Percentiles rank a stretch among this genome's conserved stretches.
These are phyloP conservation scores for Perodicticus potto DNA, from an alignment of 2,797 vertebrate species.

Conservation along the genomic window DNA sequence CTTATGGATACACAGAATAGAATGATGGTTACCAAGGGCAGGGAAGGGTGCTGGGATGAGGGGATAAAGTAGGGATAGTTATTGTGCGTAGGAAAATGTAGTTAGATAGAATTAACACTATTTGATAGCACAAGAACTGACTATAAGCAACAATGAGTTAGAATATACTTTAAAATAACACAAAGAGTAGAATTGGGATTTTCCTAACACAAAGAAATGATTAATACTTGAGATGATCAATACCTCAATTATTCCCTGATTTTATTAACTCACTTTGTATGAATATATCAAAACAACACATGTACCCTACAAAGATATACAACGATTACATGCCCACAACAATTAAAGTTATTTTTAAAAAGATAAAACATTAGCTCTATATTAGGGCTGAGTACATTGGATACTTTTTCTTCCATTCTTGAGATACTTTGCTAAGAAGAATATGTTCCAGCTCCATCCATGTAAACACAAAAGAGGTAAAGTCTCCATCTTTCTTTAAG, in stretches of 20 bases:
- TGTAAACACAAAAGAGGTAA: too few relatives aligned
- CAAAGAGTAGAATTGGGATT: neutral
- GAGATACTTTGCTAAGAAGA: too few relatives aligned
- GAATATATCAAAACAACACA: neutral
- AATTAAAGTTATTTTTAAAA: neutral
- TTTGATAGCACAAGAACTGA: neutral
- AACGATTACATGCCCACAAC: neutral
- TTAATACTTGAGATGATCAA: neutral
- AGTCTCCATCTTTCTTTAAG: too few relatives aligned
- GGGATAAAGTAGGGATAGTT: neutral
- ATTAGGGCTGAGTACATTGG: too few relatives aligned
- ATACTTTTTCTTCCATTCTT: too few relatives aligned
- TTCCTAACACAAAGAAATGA: neutral
- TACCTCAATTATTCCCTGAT: neutral
- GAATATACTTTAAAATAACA: neutral
- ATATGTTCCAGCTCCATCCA: too few relatives aligned
- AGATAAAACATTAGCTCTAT: neutral
- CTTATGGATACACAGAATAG: neutral
- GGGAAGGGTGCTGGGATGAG: neutral
- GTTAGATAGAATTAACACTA: neutral
- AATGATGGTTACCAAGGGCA: neutral
- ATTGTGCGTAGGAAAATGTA: neutral
- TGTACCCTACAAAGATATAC: neutral
- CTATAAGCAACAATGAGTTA: neutral
- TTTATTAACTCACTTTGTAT: neutral